These are phyloP conservation scores for Campoplex capitator DNA, from an alignment of 2,888 invertebrate species.

Conservation along the genomic window DNA sequence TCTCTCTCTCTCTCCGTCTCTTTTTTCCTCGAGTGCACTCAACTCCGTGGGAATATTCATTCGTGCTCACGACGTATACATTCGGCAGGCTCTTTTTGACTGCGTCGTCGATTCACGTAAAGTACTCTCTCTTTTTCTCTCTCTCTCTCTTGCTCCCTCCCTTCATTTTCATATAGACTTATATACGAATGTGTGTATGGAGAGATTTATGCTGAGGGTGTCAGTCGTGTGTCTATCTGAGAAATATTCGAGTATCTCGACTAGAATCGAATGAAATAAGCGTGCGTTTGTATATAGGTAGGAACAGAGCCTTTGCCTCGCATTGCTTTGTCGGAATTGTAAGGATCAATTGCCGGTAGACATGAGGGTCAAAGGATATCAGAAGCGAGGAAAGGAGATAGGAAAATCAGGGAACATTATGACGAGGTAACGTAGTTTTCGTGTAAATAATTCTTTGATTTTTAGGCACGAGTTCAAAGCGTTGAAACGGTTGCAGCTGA, in stretches of 20 bases:
- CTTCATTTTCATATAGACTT: not conserved
- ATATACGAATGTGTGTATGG: not conserved
- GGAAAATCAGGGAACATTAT: not conserved
- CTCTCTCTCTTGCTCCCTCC: not conserved
- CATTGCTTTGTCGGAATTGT: constrained; percentile 35
- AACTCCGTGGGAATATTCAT: constrained; percentile 61
- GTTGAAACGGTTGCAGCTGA: no score
- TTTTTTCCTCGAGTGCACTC: constrained; percentile 44
- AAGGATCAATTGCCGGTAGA: constrained; percentile 40
- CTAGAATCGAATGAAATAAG: not conserved
- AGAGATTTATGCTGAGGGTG: constrained; percentile 31
- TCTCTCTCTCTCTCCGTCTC: not conserved
- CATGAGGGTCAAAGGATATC: constrained; percentile 37
- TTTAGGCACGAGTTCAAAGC: no score
- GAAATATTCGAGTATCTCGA: constrained; percentile 36
- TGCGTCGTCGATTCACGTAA: constrained; percentile 42
- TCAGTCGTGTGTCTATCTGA: constrained; percentile 31
- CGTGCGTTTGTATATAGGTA: not conserved
- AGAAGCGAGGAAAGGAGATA: not conserved
- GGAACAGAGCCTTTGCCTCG: constrained; percentile 8
- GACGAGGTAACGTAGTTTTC: no score
- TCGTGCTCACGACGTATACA: constrained; percentile 44
- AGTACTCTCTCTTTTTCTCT: constrained; percentile 46
- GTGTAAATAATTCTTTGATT: no score
- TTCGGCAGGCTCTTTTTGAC: constrained; percentile 44